phyloP scores from a whole-genome alignment of 1,140 invertebrate genomes.

The Physella acuta region DNA sequence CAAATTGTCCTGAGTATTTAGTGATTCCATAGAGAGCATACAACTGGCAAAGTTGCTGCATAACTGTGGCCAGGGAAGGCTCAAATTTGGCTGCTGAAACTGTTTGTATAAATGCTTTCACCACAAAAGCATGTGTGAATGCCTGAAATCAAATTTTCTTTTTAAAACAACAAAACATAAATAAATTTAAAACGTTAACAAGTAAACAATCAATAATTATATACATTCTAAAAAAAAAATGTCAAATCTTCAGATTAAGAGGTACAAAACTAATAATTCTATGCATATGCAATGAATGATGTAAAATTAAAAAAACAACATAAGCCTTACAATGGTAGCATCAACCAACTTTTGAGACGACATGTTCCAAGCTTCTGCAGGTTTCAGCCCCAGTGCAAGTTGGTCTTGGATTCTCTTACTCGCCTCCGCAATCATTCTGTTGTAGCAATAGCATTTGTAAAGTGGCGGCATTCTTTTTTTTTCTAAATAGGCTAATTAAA shows the following conservation, averaged over 20 bases:
- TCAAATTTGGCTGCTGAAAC: conserved; percentile 56
- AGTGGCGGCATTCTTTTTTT: too few species aligned
- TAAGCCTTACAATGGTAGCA: conserved; percentile 72
- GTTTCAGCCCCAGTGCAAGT: conserved; percentile 28
- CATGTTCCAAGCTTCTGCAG: conserved; percentile 77
- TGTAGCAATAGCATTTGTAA: too few species aligned
- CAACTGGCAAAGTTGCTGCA: conserved; percentile 74
- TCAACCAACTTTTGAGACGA: conserved; percentile 77
- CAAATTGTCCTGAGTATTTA: conserved; percentile 74
- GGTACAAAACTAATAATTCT: too few species aligned
- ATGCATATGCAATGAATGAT: too few species aligned
- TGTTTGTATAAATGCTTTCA: conserved; percentile 66
- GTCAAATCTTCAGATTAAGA: too few species aligned
- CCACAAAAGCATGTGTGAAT: conserved; percentile 76
- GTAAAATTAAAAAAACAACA: too few species aligned
- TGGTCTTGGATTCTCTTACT: conserved; percentile 28
- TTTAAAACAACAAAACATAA: too few species aligned
- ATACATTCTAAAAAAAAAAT: too few species aligned
- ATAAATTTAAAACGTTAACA: too few species aligned
- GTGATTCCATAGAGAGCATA: conserved; percentile 77
- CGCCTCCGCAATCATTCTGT: conserved; percentile 33
- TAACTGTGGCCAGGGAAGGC: conserved; percentile 66
- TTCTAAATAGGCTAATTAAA: too few species aligned
- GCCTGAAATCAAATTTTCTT: conserved; percentile 62
- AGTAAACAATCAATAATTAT: too few species aligned